Conservation (phyloP, 2,888 invertebrate species). For the Drosophila macrospina region DNA sequence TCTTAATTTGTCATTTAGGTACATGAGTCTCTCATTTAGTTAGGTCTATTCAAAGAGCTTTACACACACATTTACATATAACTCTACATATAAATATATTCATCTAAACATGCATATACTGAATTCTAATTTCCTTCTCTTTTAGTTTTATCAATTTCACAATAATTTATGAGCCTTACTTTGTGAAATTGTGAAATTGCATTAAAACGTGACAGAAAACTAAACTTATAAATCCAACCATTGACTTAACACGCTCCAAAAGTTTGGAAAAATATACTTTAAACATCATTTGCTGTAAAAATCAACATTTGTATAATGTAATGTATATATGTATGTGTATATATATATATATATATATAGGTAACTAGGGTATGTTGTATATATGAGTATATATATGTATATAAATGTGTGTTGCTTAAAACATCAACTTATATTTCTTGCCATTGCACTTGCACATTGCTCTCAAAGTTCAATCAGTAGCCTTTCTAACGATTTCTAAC, state of each 20-base stretch:
- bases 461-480: conserved; percentile 51
- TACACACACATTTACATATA: conserved; percentile 42
- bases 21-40: conserved; percentile 80
- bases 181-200: conserved; percentile 3
- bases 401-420: conserved; percentile 39
- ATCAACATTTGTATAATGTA: conserved; percentile 26
- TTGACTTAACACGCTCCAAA: conserved; percentile 6
- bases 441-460: conserved; percentile 69
- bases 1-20: conserved; percentile 67
- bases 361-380: conserved; percentile 29
- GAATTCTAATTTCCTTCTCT: neutral
- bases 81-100: conserved; percentile 20
- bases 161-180: neutral
- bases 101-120: conserved; percentile 38
- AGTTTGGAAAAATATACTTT: conserved; percentile 25
- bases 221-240: neutral
- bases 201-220: neutral
- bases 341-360: conserved; percentile 23
- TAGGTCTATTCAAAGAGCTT: conserved; percentile 56
- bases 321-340: conserved; percentile 33
- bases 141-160: neutral
- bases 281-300: conserved; percentile 44
- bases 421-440: conserved; percentile 23
- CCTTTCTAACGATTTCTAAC: conserved; percentile 29
- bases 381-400: conserved; percentile 46